Evolutionary conservation across 2,797 vertebrate genomes (phyloP).

Genomic region (Tragelaphus oryx): DNA sequence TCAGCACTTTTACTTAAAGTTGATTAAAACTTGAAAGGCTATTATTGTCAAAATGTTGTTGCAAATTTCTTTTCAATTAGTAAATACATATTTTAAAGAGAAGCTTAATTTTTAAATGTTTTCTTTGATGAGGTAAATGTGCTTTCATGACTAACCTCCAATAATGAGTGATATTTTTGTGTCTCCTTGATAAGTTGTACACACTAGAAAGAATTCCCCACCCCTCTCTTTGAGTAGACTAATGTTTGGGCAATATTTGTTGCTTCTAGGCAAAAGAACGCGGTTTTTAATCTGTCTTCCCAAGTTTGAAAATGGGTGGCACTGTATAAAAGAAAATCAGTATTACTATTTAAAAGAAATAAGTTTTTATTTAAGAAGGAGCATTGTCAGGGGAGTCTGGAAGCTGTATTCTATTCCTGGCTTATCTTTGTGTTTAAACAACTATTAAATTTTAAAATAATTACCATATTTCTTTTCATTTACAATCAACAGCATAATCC

Average conservation of each 20-base stretch:
- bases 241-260: background rate
- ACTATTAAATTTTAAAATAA: background rate
- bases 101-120: constrained; percentile 21
- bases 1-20: background rate
- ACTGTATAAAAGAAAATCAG: background rate
- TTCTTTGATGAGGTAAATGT: background rate
- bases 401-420: background rate
- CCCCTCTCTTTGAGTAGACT: background rate
- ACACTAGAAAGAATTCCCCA: background rate
- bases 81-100: constrained; percentile 33
- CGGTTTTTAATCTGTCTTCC: background rate
- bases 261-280: background rate
- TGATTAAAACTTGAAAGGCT: background rate
- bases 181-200: background rate
- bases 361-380: background rate
- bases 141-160: background rate
- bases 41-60: constrained; percentile 13
- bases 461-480: background rate
- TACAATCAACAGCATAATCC: background rate
- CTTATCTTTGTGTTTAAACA: background rate
- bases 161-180: background rate
- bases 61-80: background rate
- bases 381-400: background rate
- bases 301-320: background rate
- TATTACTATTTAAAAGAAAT: background rate